Base-by-base conservation (phyloP, 2,113 vertebrate species). In the Promerops cafer region DNA sequence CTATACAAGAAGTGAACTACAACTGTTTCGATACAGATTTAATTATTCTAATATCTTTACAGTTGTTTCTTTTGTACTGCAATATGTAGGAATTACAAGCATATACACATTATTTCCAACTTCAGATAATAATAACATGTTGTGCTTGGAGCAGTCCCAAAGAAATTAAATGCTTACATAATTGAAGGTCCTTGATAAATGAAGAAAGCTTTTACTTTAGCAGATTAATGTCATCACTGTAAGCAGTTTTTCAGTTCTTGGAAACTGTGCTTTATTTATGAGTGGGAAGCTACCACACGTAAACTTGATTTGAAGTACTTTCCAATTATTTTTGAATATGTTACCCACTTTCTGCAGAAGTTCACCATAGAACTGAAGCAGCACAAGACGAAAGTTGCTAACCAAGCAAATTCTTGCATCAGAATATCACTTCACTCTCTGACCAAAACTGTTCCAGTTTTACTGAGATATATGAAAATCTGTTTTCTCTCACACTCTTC, bases 381-480 rank as follows among this genome's bases (percentile, higher is more conserved):
- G 63, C 86, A 96, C 84, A 96, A 95, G 83, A 92, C 28, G 56
- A 42, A 74, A n/a, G 83, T 94, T 92, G 60, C 75, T 97, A 81
- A 96, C 83, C 47, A 94, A 93, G 72, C 82, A 83, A 47, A 94
- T 90, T 91, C 86, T 95, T 96, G 45, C 90, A 83, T 96, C 72
- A 94, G 86, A 96, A 83, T 76, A 22, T 97, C 96, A 94, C 93
- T 96, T 97, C 83, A 74, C 94, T 97, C 95, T 97, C 95, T 98
- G 96, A 98, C 97, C 98, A 98, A 98, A 98, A 97, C 87, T 96
- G 53, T 92, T 94, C 85, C 94, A 85, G 64, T 96, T 95, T 95
- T 94, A 94, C 85, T 86, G 49, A 94, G 93, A 94, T 44, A 82
- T 57, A 89, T 87, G 87, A 89, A 94, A 93, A 87, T 40, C 42